Conservation (phyloP, 2,888 invertebrate genomes). For the Rhynchonema sp. region DNA sequence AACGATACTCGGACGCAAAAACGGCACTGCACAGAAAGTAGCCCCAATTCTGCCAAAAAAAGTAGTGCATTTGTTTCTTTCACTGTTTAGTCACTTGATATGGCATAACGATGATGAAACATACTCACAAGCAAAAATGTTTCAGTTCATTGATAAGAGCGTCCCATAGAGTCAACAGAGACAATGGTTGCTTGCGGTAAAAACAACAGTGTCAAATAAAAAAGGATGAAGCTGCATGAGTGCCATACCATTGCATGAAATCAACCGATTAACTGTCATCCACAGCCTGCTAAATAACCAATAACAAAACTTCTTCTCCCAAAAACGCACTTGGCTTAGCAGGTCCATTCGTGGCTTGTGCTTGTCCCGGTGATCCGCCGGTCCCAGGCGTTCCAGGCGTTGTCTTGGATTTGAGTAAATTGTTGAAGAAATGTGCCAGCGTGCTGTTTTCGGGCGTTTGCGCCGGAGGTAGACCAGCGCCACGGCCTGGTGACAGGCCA, state of each 20-base stretch:
- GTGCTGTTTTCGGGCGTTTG: slow-evolving; percentile 28
- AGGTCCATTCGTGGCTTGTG: background rate
- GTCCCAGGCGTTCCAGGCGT: no score
- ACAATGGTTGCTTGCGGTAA: no score
- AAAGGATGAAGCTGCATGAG: background rate
- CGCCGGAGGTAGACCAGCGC: background rate
- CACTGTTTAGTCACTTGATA: no score
- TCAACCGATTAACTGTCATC: background rate
- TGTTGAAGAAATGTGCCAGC: slow-evolving; percentile 92
- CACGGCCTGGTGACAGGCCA: no score
- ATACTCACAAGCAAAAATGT: no score
- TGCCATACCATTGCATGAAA: background rate
- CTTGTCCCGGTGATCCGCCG: background rate
- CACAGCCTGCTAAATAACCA: background rate
- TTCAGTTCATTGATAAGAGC: no score
- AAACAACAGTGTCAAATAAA: background rate
- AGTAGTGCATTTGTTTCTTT: background rate
- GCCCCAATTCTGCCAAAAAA: background rate
- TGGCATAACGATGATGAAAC: no score
- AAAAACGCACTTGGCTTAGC: background rate
- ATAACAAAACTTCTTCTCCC: background rate
- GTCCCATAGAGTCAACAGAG: no score
- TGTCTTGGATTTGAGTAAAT: slow-evolving; percentile 73
- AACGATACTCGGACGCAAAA: no score
- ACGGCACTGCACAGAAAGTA: background rate